A percentile compares a stretch with the other conserved stretches of the same genome.
Evolutionary conservation across 2,797 vertebrate species (phyloP).

Genomic region (Nothura maculosa): DNA sequence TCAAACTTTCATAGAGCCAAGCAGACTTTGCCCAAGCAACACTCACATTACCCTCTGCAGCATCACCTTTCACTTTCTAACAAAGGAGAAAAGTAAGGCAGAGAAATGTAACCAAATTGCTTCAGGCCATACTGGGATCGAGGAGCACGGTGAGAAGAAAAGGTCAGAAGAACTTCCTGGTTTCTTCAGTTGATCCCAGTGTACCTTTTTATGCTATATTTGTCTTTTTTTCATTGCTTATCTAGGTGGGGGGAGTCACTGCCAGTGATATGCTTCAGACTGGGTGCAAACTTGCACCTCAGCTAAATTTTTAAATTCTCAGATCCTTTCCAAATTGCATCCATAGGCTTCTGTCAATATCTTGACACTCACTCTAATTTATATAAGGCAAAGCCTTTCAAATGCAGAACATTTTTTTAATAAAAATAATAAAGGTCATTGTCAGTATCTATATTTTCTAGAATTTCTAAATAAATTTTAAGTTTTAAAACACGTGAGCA

Average conservation of each 20-base stretch:
- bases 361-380: background rate
- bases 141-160: background rate
- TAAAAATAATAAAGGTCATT: background rate
- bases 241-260: background rate
- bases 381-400: background rate
- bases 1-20: background rate
- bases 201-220: background rate
- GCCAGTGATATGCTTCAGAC: background rate
- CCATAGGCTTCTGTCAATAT: background rate
- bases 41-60: background rate
- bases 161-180: background rate
- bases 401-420: background rate
- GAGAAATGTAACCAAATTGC: background rate
- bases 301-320: background rate
- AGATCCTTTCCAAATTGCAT: background rate
- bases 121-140: background rate
- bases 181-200: background rate
- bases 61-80: background rate
- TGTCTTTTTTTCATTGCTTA: background rate
- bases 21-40: background rate
- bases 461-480: background rate
- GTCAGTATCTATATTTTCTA: background rate
- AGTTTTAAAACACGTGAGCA: background rate
- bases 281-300: background rate
- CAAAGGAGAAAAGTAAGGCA: background rate